Evolutionary conservation across 2,113 vertebrate species (phyloP), one percentile per base, ranked within the genome.

Genomic region (Gallinago jamesoni): DNA sequence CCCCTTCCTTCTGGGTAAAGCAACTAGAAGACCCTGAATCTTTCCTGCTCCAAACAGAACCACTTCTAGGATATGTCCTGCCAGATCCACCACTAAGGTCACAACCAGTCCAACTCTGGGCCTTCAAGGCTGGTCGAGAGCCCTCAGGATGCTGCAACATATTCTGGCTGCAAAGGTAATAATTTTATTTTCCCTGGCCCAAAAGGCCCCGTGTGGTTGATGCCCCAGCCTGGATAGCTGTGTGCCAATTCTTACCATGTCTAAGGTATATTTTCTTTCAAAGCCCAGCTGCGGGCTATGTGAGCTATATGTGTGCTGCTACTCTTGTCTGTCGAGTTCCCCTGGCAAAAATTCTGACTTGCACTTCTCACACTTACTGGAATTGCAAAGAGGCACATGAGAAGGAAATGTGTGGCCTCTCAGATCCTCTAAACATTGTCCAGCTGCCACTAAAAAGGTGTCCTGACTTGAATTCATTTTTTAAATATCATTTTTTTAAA

Each of bases 371-470:
- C 25, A 53, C 45, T 94, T 93, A 91, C 67, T 53, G 92, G 91
- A 92, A 92, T 73, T 0, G 0, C 45, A 87, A 87, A 56, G 21
- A 82, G 55, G 70, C 63, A 56, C 57, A 76, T 7, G 22, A 94
- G 81, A 78, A 91, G 84, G 84, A 96, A 92, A 62, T n/a, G 37
- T 62, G 80, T 70, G 80, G 86, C 83, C 55, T 87, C 74, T 47
- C 43, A 62, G 75, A 92, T 80, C 84, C 74, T 82, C 81, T 92
- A 77, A 96, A 94, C 22, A 1, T 59, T 55, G 81, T 93, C 74
- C 88, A 95, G 60, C 78, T 86, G 64, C 87, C 92, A 90, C 81
- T 93, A 74, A 92, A 95, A 93, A 95, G 93, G 94, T 96, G 80
- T 68, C 74, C 87, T 43, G 41, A 83, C 62, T 94, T 73, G 66